phyloP scores from a whole-genome alignment of 2,113 vertebrate genomes.

The Nanorana parkeri region DNA sequence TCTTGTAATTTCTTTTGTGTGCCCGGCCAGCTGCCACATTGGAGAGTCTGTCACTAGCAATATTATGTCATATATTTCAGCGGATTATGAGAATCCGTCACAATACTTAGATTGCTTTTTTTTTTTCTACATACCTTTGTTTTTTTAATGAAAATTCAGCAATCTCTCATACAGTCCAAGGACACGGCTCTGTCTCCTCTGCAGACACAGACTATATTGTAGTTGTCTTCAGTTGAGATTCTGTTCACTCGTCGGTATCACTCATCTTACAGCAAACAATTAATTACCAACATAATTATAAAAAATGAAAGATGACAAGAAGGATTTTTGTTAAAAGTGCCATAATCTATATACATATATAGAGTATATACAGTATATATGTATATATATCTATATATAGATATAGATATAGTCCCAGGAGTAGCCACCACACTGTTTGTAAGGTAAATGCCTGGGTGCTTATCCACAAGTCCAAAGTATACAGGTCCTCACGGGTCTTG shows the following conservation, averaged over 20 bases:
- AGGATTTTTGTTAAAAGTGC: no score
- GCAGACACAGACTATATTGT: not conserved
- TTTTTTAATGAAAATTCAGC: not conserved
- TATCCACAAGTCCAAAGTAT: no score
- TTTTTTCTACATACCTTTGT: not conserved
- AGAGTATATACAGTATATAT: no score
- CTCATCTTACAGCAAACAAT: not conserved
- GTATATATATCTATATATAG: no score
- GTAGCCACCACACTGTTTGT: no score
- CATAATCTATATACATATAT: no score
- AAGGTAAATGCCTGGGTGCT: no score
- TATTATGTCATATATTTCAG: not conserved
- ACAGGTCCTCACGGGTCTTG: no score
- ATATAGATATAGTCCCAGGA: no score
- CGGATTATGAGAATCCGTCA: not conserved
- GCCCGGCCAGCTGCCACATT: not conserved
- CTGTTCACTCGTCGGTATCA: not conserved
- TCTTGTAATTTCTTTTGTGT: not conserved
- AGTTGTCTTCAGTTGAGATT: not conserved
- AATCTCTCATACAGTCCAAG: conserved; percentile 12
- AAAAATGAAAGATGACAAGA: not conserved
- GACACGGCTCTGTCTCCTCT: not conserved
- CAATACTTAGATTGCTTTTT: conserved; percentile 15
- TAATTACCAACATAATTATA: not conserved
- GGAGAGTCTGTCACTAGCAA: conserved; percentile 10